Base-by-base conservation (phyloP, 1,140 invertebrate genomes). In the Leptopilina boulardi region DNA sequence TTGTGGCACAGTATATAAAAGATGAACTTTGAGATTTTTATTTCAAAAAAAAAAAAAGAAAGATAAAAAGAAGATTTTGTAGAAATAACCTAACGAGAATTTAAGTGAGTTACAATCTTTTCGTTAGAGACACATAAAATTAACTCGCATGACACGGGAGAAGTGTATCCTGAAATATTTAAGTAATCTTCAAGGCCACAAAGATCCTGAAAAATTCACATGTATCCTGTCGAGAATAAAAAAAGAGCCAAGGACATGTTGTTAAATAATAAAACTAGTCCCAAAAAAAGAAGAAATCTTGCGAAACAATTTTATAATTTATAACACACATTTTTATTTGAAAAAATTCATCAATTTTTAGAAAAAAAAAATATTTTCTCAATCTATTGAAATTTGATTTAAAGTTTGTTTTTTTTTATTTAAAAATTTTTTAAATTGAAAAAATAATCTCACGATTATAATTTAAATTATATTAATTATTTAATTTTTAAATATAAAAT, bases 91-190 rank as follows among this genome's bases (percentile, higher is more conserved):
- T 34, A 59, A n/a, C 23, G 15, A 26, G 21, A 26, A 30, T 66
- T 66, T 66, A 66, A 30, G 19, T 10, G 56, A 59, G 19, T 59
- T 47, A 21, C 21, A 59, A 23, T 13, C 23, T 1, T 59, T 59
- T 66, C 59, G 59, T 66, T 66, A 66, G 59, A 66, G n/a, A n/a
- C 23, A 54, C 51, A 54, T 54, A 6, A 30, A 66, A 66, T 66
- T 66, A 66, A 66, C n/a, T 66, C 23, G 26, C 59, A 66, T 66
- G 59, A 66, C 59, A 66, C 23, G 59, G 21, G 26, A 66, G 11
- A 30, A 66, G 21, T 66, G 59, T 66, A 66, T 66, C 59, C 26
- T 66, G 59, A 66, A 66, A 66, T 30, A 34, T 26, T 66, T 66
- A 26, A 66, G 23, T 26, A 21, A 59, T 13, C 56, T 30, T 66